Conservation (phyloP, 2,797 vertebrate genomes). For the Sebastes oblongus region DNA sequence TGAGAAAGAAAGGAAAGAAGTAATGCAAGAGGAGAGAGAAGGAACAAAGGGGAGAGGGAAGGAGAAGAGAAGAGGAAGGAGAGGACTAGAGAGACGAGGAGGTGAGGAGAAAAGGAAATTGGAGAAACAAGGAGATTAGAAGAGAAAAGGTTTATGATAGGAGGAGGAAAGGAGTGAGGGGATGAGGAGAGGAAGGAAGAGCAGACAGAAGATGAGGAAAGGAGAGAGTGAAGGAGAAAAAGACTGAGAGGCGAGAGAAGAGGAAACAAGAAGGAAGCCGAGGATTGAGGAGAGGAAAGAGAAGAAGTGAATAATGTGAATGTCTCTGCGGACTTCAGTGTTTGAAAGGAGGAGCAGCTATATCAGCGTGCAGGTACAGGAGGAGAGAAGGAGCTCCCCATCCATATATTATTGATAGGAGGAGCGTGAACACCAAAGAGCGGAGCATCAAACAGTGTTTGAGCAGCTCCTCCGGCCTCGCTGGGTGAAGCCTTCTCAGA, state of each 20-base stretch:
- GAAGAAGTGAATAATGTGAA: background rate
- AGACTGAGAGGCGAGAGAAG: no score
- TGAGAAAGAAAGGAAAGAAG: background rate
- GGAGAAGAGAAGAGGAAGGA: background rate
- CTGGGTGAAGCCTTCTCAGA: background rate
- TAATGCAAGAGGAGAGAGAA: background rate
- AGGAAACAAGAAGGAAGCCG: background rate
- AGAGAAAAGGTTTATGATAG: background rate
- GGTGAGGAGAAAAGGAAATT: no score
- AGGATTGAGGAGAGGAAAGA: no score
- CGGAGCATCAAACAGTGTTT: conserved; percentile 32
- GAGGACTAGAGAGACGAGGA: background rate
- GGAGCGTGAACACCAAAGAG: conserved; percentile 30
- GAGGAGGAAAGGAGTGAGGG: no score
- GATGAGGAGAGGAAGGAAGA: background rate
- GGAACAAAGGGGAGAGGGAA: background rate
- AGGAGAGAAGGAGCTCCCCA: background rate
- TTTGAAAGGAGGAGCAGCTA: conserved; percentile 43
- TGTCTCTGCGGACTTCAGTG: background rate
- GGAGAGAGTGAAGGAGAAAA: background rate
- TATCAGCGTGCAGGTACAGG: background rate
- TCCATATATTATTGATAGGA: conserved; percentile 50
- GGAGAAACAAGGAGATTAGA: background rate
- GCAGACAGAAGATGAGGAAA: no score
- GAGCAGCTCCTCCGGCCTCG: conserved; percentile 8